phyloP scores from a whole-genome alignment of 2,888 invertebrate genomes.

The Gryllus longicercus region DNA sequence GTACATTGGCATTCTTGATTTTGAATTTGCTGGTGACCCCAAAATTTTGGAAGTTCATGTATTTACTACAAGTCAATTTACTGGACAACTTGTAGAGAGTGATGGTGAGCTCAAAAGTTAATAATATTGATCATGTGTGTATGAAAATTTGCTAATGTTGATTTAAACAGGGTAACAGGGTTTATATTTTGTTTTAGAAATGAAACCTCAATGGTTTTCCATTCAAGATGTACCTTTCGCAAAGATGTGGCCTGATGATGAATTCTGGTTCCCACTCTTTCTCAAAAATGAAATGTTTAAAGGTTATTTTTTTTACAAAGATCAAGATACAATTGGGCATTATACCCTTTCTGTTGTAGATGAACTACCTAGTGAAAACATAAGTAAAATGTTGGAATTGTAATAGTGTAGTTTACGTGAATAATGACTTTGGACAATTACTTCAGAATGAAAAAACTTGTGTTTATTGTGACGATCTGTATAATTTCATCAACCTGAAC shows the following conservation, averaged over 20 bases:
- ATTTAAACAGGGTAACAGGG: no score
- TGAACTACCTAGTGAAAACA: background rate
- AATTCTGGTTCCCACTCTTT: slow-evolving; percentile 64
- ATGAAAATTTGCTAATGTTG: no score
- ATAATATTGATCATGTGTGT: no score
- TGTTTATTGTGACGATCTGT: no score
- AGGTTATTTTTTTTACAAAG: slow-evolving; percentile 60
- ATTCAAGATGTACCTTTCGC: slow-evolving; percentile 59
- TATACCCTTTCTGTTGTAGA: slow-evolving; percentile 39
- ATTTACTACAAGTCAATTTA: slow-evolving; percentile 54
- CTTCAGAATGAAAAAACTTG: no score
- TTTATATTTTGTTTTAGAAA: slow-evolving; percentile 52
- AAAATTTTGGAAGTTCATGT: slow-evolving; percentile 64
- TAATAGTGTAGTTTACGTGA: no score
- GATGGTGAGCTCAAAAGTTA: slow-evolving; percentile 48
- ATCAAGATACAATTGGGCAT: slow-evolving; percentile 51
- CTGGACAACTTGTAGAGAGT: slow-evolving; percentile 58
- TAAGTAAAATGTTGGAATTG: no score
- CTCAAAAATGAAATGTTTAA: slow-evolving; percentile 57
- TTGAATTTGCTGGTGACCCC: slow-evolving; percentile 60
- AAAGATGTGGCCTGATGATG: slow-evolving; percentile 71
- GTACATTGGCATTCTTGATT: slow-evolving; percentile 61
- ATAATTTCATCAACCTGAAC: no score
- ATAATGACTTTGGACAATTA: no score
- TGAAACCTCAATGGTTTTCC: slow-evolving; percentile 67